Evolutionary conservation across 1,140 invertebrate species (phyloP).

Genomic region (Diorhabda elongata): DNA sequence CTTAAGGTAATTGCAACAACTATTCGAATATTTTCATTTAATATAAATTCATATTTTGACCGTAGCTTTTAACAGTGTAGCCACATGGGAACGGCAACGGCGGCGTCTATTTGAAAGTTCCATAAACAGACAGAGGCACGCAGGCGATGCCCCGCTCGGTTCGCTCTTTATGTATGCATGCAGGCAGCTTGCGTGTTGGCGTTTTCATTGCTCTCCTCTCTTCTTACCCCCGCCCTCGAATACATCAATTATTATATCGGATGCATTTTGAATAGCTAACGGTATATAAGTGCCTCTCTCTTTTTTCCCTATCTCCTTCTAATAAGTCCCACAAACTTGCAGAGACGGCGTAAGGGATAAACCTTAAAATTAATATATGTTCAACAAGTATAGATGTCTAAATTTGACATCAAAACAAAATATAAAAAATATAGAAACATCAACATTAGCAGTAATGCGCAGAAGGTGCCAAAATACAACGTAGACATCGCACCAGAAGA

Average conservation of each 20-base stretch:
- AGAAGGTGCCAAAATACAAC: too few relatives aligned
- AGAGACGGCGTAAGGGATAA: neutral
- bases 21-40: too few relatives aligned
- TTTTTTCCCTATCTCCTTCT: neutral
- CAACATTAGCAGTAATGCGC: too few relatives aligned
- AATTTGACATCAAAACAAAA: too few relatives aligned
- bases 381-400: too few relatives aligned
- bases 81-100: neutral
- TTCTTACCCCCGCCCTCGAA: neutral
- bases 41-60: too few relatives aligned
- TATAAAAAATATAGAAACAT: too few relatives aligned
- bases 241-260: slow-evolving; percentile 17
- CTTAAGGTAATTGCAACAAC: too few relatives aligned
- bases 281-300: slow-evolving; percentile 2
- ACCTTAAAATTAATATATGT: too few relatives aligned
- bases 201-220: slow-evolving; percentile 4
- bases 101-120: slow-evolving; percentile 1
- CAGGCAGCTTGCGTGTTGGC: slow-evolving; percentile 11
- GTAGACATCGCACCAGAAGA: too few relatives aligned
- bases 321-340: neutral
- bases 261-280: slow-evolving; percentile 17
- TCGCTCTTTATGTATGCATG: slow-evolving; percentile 3
- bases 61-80: neutral
- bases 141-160: neutral
- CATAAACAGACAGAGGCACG: slow-evolving; percentile 4